phyloP scores from a whole-genome alignment of 2,797 vertebrate species.

The Cottoperca gobio region DNA sequence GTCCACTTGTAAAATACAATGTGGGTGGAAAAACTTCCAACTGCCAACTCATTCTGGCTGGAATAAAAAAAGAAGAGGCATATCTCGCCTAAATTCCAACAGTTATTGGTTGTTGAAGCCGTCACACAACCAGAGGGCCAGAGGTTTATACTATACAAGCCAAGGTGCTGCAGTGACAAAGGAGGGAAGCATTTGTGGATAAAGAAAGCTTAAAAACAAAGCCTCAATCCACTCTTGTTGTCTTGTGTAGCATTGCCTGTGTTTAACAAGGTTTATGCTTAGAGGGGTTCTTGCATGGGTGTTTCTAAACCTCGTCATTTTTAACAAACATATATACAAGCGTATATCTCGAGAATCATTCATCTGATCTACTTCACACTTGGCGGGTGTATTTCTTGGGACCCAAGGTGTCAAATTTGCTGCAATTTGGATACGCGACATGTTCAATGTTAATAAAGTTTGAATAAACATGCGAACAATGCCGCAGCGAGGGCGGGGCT shows the following conservation, averaged over 20 bases:
- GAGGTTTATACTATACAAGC: neutral
- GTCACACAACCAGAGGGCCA: neutral
- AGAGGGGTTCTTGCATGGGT: neutral
- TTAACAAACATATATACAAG: no score
- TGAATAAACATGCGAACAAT: no score
- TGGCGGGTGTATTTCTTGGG: no score
- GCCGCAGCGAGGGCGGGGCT: no score
- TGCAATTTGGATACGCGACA: no score
- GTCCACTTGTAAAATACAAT: constrained; percentile 21
- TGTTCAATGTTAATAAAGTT: no score
- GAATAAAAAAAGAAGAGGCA: neutral
- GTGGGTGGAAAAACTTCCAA: neutral
- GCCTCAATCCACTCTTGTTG: neutral
- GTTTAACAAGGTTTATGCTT: constrained; percentile 1
- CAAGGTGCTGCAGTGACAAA: neutral
- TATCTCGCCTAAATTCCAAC: neutral
- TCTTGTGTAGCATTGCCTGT: neutral
- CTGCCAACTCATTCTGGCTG: neutral
- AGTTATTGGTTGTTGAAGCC: neutral
- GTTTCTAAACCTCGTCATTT: neutral
- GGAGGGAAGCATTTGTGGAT: neutral
- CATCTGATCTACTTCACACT: no score
- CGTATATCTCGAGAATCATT: no score
- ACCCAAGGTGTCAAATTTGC: no score
- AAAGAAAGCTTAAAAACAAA: neutral